Percentiles rank a stretch among this genome's conserved stretches.
Conservation (phyloP, 2,113 vertebrate genomes). For the Nasalis larvatus region DNA sequence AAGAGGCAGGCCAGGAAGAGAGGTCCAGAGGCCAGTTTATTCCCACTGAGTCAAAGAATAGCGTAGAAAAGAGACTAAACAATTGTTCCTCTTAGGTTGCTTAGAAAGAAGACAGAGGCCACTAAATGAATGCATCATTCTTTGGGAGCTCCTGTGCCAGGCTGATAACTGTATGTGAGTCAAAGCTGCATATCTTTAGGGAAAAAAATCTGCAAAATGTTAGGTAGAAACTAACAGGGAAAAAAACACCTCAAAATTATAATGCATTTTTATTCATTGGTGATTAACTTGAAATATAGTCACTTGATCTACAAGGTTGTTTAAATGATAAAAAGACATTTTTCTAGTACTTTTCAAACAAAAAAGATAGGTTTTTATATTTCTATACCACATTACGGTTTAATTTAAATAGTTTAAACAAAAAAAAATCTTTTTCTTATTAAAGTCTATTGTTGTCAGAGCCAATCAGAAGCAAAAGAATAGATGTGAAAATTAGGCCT, state of each 20-base stretch:
- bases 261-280: constrained; percentile 31
- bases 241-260: not conserved
- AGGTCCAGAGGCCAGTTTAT: constrained; percentile 61
- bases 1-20: not conserved
- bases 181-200: constrained; percentile 4
- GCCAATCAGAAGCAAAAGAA: not conserved
- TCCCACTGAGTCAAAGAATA: constrained; percentile 71
- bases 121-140: constrained; percentile 53
- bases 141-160: constrained; percentile 1
- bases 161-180: constrained; percentile 45
- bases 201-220: not conserved
- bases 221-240: not conserved
- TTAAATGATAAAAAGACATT: constrained; percentile 42
- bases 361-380: constrained; percentile 5
- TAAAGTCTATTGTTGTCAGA: not conserved
- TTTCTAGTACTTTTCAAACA: not conserved
- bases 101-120: constrained; percentile 34
- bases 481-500: not conserved
- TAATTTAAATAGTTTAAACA: constrained; percentile 32
- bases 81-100: constrained; percentile 58
- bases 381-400: not conserved
- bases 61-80: constrained; percentile 30
- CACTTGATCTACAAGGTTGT: not conserved
- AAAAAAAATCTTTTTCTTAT: not conserved
- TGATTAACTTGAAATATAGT: constrained; percentile 34